Evolutionary conservation across 2,113 vertebrate genomes (phyloP), one percentile per base, ranked within the genome.

Genomic region (Cyanoramphus novaezelandiae): DNA sequence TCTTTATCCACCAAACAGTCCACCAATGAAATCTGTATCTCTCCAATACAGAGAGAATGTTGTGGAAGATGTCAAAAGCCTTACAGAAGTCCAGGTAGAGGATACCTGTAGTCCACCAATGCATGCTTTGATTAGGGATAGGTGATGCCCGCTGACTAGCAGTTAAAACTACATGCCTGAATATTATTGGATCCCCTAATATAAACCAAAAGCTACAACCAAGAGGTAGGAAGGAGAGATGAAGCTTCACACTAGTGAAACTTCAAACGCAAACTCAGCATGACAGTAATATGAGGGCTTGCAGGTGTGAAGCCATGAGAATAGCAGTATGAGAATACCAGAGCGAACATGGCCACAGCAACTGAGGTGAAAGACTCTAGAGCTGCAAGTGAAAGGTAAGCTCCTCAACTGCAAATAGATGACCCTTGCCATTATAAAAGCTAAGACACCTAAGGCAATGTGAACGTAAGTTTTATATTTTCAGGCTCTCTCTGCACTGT

Each of bases 211-310:
- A 41, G 3, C 47, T 60, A 13, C 20, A 76, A 7, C 10, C 15
- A 27, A 33, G 28, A 80, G 9, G 6, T 23, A 43, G 25, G 28
- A 85, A 67, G 5, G 21, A 28, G 15, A 9, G 19, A 1, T 82
- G 63, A 57, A 47, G 20, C 23, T 12, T 52, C 13, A 17, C 7
- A 14, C 2, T 0, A 0, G 7, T 29, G 39, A 17, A 25, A 28
- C 23, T 72, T 59, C 57, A 25, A 9, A 59, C 16, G 28, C 71
- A 75, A 91, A 33, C 17, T 31, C 60, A 69, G 10, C 3, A 13
- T 7, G 11, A 33, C 11, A 77, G 24, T 4, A 17, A 15, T 43
- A 17, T 5, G 16, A 31, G 29, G 23, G 20, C 28, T 77, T 62
- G 41, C 33, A 70, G 53, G 27, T 62, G 27, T 11, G 13, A 72